phyloP scores from a whole-genome alignment of 2,797 vertebrate genomes.

The Silurus aristotelis region DNA sequence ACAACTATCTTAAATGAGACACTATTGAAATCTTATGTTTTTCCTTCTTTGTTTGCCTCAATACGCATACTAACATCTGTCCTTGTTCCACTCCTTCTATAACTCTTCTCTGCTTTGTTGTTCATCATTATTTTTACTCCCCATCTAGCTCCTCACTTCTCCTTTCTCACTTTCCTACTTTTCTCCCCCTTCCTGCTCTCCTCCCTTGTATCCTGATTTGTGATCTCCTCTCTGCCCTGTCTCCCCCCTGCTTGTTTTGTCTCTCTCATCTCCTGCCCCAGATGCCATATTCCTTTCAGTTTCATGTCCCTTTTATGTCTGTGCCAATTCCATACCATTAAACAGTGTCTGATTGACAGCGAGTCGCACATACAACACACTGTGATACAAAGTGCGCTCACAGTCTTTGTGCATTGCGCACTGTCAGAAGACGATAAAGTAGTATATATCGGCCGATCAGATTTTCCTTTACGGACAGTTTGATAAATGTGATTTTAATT shows the following conservation, averaged over 20 bases:
- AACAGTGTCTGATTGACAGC: conserved; percentile 35
- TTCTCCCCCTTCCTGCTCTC: neutral
- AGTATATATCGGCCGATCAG: neutral
- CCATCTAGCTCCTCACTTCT: conserved; percentile 4
- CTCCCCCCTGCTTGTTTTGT: neutral
- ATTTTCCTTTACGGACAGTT: neutral
- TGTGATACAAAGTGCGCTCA: conserved; percentile 3
- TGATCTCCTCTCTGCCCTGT: conserved; percentile 27
- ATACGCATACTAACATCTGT: neutral
- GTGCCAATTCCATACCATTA: conserved; percentile 47
- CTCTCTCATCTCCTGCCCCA: conserved; percentile 43
- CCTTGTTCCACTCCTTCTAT: conserved; percentile 1
- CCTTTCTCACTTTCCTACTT: neutral
- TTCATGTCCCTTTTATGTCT: conserved; percentile 34
- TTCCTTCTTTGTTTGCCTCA: neutral
- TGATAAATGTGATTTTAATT: neutral
- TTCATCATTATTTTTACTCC: conserved; percentile 9
- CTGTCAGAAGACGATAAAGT: neutral
- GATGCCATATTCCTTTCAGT: conserved; percentile 43
- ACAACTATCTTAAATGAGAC: conserved; percentile 31
- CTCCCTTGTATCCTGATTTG: conserved; percentile 33
- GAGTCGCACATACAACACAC: conserved; percentile 7
- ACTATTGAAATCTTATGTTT: conserved; percentile 9
- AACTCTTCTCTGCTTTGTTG: conserved; percentile 18
- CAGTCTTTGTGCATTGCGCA: conserved; percentile 1